These are phyloP conservation scores for Nymphicus hollandicus DNA, from an alignment of 2,113 vertebrate species.

Conservation along the genomic window DNA sequence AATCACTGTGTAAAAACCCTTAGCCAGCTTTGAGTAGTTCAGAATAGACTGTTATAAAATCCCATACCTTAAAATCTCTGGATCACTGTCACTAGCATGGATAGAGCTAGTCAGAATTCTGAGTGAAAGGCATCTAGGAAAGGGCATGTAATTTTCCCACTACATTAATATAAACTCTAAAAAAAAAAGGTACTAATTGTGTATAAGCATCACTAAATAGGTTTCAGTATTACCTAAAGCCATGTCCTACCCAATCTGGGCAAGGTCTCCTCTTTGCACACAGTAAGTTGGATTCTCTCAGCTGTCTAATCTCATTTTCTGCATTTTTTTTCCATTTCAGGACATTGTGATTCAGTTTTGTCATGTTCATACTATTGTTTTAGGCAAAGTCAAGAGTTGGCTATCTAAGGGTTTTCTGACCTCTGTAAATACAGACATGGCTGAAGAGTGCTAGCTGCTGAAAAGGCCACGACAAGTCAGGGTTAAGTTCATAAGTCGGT, in stretches of 20 bases:
- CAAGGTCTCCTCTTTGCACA: neutral
- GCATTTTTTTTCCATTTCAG: neutral
- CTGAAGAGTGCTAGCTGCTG: neutral
- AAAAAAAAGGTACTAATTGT: neutral
- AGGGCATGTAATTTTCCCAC: neutral
- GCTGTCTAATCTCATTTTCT: neutral
- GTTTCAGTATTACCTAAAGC: neutral
- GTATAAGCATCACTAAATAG: neutral
- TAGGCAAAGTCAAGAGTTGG: neutral
- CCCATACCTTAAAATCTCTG: neutral
- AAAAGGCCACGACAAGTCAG: constrained; percentile 10
- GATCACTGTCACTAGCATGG: neutral
- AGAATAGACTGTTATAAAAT: neutral
- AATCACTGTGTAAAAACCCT: neutral
- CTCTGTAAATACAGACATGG: neutral
- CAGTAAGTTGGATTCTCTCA: neutral
- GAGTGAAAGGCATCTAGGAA: neutral
- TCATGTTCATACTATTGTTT: neutral
- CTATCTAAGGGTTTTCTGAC: neutral
- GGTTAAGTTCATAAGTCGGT: constrained; percentile 49
- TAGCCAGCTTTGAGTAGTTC: neutral
- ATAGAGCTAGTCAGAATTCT: neutral
- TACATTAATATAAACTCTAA: neutral
- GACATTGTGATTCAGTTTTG: neutral
- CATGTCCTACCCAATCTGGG: neutral